Evolutionary conservation across 2,888 invertebrate species (phyloP).

Genomic region (Allolobophora icterica): DNA sequence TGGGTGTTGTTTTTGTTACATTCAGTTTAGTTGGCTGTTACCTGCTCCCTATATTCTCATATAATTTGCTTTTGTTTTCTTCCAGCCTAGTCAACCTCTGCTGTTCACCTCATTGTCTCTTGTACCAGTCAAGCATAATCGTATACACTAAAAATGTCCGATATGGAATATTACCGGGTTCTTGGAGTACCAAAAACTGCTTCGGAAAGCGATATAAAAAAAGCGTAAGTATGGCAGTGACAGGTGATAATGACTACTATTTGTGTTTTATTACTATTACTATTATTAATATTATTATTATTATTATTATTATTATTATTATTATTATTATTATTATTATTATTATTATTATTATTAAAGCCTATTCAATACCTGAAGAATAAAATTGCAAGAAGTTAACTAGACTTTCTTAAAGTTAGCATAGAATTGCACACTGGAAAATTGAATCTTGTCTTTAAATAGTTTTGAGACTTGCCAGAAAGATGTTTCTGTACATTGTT

Average conservation of each 20-base stretch:
- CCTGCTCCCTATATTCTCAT: not conserved
- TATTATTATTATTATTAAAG: too few relatives aligned
- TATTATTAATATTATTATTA: too few relatives aligned
- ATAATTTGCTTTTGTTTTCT: not conserved
- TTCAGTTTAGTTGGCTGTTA: not conserved
- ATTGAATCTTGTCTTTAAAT: too few relatives aligned
- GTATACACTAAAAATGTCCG: constrained; percentile 32
- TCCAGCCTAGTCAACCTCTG: not conserved
- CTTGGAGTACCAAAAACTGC: constrained; percentile 84
- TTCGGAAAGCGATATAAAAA: constrained; percentile 88
- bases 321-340: too few relatives aligned
- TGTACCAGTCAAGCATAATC: not conserved
- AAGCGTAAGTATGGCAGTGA: constrained; percentile 81
- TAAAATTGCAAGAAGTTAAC: too few relatives aligned
- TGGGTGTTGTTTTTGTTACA: too few relatives aligned
- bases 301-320: too few relatives aligned
- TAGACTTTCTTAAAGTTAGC: too few relatives aligned
- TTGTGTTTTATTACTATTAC: not conserved
- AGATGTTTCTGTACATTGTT: too few relatives aligned
- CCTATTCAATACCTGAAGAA: too few relatives aligned
- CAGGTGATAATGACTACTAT: not conserved
- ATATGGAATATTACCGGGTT: constrained; percentile 80
- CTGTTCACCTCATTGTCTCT: not conserved
- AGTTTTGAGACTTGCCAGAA: too few relatives aligned
- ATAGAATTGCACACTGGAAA: too few relatives aligned